Conservation (phyloP, 2,888 invertebrate genomes). For the Atrina japonica region DNA sequence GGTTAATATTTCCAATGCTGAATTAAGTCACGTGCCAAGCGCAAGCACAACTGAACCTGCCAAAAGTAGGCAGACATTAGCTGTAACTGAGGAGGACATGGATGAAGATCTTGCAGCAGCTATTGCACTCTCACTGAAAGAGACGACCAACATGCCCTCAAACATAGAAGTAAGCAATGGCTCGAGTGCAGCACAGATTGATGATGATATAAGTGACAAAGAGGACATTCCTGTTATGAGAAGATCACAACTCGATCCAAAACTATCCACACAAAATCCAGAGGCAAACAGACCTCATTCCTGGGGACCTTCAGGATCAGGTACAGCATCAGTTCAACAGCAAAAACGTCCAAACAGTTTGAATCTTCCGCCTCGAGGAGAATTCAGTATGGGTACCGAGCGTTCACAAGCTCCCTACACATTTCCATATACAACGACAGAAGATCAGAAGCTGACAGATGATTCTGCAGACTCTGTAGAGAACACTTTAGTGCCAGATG, state of each 20-base stretch:
- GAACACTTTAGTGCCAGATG: conserved; percentile 29
- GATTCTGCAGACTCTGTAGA: conserved; percentile 32
- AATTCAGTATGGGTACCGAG: conserved; percentile 53
- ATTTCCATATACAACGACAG: conserved; percentile 35
- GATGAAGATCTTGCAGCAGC: conserved; percentile 18
- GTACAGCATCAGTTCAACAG: conserved; percentile 52
- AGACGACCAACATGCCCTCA: background rate
- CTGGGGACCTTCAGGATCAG: conserved; percentile 63
- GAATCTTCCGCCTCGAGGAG: conserved; percentile 74
- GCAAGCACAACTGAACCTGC: too few relatives aligned
- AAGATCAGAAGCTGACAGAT: conserved; percentile 18
- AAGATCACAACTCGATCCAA: conserved; percentile 25
- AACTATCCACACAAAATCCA: background rate
- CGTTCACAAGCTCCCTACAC: conserved; percentile 43
- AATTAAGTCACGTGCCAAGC: too few relatives aligned
- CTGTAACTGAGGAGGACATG: conserved; percentile 11
- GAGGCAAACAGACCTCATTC: conserved; percentile 56
- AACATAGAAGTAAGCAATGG: background rate
- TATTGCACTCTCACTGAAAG: conserved; percentile 24
- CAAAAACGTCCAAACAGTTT: conserved; percentile 78
- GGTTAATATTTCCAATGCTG: too few relatives aligned
- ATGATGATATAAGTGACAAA: conserved; percentile 6
- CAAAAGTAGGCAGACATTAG: background rate
- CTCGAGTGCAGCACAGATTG: conserved; percentile 5
- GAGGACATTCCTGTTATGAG: conserved; percentile 49